A percentile compares a stretch with the other conserved stretches of the same genome.
Conservation (phyloP, 2,888 invertebrate species). For the Drosophila koepferae region DNA sequence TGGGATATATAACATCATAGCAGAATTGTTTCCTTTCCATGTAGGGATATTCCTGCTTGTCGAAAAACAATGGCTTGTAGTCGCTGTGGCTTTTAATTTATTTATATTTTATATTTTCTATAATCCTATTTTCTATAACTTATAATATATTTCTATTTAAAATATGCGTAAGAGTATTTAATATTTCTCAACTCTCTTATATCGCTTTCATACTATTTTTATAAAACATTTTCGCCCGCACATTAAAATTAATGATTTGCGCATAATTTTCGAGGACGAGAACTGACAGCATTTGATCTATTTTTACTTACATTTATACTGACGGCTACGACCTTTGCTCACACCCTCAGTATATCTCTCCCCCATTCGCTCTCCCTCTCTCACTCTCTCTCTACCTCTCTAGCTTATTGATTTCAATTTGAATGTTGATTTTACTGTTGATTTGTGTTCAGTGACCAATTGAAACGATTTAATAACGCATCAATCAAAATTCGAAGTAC, state of each 20-base stretch:
- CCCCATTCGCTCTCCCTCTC: background rate
- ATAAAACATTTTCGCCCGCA: conserved; percentile 18
- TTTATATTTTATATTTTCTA: too few relatives aligned
- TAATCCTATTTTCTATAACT: too few relatives aligned
- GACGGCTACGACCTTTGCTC: too few relatives aligned
- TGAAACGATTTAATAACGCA: conserved; percentile 56
- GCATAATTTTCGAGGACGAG: conserved; percentile 17
- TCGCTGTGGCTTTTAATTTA: too few relatives aligned
- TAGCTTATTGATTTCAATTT: conserved; percentile 2
- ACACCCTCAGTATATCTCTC: background rate
- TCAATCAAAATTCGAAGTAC: conserved; percentile 55
- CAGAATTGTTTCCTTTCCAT: too few relatives aligned
- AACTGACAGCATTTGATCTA: conserved; percentile 34
- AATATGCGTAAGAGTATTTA: background rate
- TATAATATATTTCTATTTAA: too few relatives aligned
- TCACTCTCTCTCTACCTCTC: background rate
- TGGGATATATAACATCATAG: too few relatives aligned
- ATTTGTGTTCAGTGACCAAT: conserved; percentile 36
- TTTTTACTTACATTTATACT: conserved; percentile 1
- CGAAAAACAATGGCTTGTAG: too few relatives aligned
- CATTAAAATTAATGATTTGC: conserved; percentile 67
- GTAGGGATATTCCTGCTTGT: too few relatives aligned
- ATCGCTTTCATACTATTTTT: background rate
- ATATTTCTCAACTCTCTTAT: background rate
- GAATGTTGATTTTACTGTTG: conserved; percentile 31